phyloP scores from a whole-genome alignment of 2,888 invertebrate genomes.

The Bembecia ichneumoniformis region DNA sequence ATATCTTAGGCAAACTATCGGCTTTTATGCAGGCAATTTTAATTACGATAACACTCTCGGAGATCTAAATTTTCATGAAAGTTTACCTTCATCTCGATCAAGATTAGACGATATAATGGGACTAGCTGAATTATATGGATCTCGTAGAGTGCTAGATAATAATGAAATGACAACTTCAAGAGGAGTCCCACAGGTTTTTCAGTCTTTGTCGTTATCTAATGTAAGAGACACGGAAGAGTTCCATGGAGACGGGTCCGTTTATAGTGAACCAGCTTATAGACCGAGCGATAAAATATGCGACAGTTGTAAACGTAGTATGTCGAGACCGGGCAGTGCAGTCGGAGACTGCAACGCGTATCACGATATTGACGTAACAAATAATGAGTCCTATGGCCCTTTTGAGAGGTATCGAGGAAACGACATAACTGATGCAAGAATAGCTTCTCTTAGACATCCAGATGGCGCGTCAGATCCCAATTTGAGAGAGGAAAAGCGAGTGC shows the following conservation, averaged over 20 bases:
- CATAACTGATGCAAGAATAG: constrained; percentile 71
- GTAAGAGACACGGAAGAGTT: constrained; percentile 78
- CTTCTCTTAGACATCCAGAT: constrained; percentile 88
- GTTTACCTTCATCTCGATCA: constrained; percentile 54
- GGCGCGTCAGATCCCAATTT: constrained; percentile 95
- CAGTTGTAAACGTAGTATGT: constrained; percentile 80
- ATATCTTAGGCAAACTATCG: constrained; percentile 70
- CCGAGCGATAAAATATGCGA: constrained; percentile 82
- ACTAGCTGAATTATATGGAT: constrained; percentile 85
- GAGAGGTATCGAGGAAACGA: constrained; percentile 75
- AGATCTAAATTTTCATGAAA: constrained; percentile 62
- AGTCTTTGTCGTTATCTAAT: constrained; percentile 79
- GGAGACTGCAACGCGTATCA: constrained; percentile 76
- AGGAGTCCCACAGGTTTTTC: constrained; percentile 75
- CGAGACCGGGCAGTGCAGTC: constrained; percentile 77
- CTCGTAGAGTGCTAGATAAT: constrained; percentile 82
- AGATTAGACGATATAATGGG: constrained; percentile 87
- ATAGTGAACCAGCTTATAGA: constrained; percentile 87
- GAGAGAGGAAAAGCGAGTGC: constrained; percentile 76
- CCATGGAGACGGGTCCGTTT: constrained; percentile 84
- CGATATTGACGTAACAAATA: constrained; percentile 66
- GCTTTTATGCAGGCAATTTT: constrained; percentile 70
- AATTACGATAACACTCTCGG: constrained; percentile 36
- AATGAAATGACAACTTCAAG: constrained; percentile 66
- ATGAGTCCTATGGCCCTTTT: constrained; percentile 72